Base-by-base conservation (phyloP, 2,113 vertebrate species). In the Halichoerus grypus region DNA sequence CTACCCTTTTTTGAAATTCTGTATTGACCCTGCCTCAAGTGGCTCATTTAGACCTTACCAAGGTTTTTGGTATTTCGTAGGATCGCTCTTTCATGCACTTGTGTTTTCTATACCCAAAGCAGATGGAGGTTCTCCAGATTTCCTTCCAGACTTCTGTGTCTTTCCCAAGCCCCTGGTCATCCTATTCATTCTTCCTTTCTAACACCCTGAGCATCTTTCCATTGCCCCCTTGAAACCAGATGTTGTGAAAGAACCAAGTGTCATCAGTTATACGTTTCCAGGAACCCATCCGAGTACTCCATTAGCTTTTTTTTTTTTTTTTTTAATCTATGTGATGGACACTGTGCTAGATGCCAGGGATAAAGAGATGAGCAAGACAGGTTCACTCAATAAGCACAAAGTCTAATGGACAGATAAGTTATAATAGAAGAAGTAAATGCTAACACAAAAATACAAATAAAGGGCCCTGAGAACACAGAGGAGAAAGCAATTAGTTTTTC, bases 221-320 rank as follows among this genome's bases (percentile, higher is more conserved):
- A 19, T 12, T 2, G 1, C 11, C 10, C 15, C 33, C 26, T 53
- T 18, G 31, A 83, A 74, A n/a, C 53, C 4, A n/a, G 51, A 6
- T 7, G 3, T 26, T 42, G 8, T 24, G 39, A 59, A 63, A n/a
- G 18, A 83, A 51, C 8, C 26, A 0, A 24, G 18, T 24, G 31
- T 59, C 5, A 4, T 15, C 57, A 36, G 15, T 24, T 3, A 31
- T 7, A 2, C 1, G 7, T 51, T 33, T 82, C 42, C 1, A 2
- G 2, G 39, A 87, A 39, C 26, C 39, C 39, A 57, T 14, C 5
- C 19, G 42, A 42, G 12, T 3, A 13, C 53, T 46, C 18, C 42
- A 31, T 36, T 69, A 36, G 67, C 33, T 69, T 36, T 36, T 69
- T 18, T 69, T 69, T 69, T 18, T 18, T 69, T 9, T n/a, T 96